Percentiles rank a stretch among this genome's conserved stretches.
Conservation (phyloP, 2,888 invertebrate species). For the Acleris cristana region DNA sequence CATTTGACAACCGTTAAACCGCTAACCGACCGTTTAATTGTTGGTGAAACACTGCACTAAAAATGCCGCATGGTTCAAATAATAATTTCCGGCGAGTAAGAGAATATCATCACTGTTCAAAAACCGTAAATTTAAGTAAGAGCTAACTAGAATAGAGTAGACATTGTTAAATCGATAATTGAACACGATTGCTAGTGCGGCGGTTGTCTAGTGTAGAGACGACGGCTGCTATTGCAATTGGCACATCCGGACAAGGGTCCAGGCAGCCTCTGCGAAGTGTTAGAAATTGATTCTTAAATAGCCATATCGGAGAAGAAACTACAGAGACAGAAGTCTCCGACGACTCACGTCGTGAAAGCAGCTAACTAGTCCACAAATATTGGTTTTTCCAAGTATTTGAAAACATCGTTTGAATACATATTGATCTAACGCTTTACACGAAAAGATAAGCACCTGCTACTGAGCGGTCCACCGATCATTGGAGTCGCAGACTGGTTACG, state of each 20-base stretch:
- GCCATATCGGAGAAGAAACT: constrained; percentile 2
- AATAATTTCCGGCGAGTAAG: too few relatives aligned
- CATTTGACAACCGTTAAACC: too few relatives aligned
- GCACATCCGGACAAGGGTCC: constrained; percentile 65
- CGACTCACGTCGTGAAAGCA: not conserved
- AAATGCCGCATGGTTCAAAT: too few relatives aligned
- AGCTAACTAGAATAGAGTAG: too few relatives aligned
- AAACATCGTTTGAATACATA: not conserved
- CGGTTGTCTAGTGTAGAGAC: constrained; percentile 50
- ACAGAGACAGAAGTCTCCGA: too few relatives aligned
- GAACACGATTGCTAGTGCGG: constrained; percentile 59
- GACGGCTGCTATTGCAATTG: constrained; percentile 59
- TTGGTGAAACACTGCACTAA: too few relatives aligned
- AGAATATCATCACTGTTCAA: too few relatives aligned
- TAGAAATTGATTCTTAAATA: not conserved
- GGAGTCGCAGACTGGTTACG: constrained; percentile 59
- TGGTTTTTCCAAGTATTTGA: not conserved
- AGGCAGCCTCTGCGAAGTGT: not conserved
- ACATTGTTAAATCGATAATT: constrained; percentile 58
- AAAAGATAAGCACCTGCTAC: constrained; percentile 15
- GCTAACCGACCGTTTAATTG: too few relatives aligned
- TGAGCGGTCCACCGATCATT: constrained; percentile 29
- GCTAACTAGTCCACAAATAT: not conserved
- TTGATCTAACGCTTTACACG: constrained; percentile 25
- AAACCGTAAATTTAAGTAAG: too few relatives aligned